Base-by-base conservation (phyloP, 1,140 invertebrate genomes). In the Drosophila sturtevanti region DNA sequence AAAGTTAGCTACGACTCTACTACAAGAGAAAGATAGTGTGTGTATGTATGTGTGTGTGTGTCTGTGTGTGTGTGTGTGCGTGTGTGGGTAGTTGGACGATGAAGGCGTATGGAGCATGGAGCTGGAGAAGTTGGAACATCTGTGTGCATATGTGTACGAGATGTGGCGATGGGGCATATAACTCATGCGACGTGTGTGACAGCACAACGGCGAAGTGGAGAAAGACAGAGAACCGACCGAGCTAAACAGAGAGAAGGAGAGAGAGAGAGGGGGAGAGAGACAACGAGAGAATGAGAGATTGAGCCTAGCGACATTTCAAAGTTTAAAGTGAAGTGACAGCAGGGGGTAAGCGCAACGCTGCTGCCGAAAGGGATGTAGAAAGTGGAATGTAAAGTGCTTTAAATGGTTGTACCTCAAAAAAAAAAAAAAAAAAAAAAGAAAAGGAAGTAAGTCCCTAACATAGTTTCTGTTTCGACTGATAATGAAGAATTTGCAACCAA, bases 171-270 rank as follows among this genome's bases (percentile, higher is more conserved):
- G 61, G 37, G 60, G 68, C 67, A 75, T 56, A 75, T 75, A 78
- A 78, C 72, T 75, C 72, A 78, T 78, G 52, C 76, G 72, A 78
- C 76, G 72, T 71, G 76, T 78, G 76, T 78, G 72, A 78, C 76
- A 75, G 76, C 72, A 16, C 6, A 44, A 24, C n/a, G 55, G 18
- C 34, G 58, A 41, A 24, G 18, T 22, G 12, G 37, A 60, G 31
- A 60, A 12, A 38, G 14, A 38, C 27, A 31, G 27, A 7, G 27
- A 31, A 31, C 6, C 27, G 27, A 31, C 4, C 27, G 27, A n/a
- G n/a, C n/a, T n/a, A n/a, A n/a, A 31, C 27, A 31, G 27, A 24
- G 4, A 3, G 18, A 37, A 11, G 38, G 18, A 34, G 56, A 59
- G 12, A 21, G n/a, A 41, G 35, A 37, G 16, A 12, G 35, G 7